Base-by-base conservation (phyloP, 2,113 vertebrate species). In the Orcinus orca region DNA sequence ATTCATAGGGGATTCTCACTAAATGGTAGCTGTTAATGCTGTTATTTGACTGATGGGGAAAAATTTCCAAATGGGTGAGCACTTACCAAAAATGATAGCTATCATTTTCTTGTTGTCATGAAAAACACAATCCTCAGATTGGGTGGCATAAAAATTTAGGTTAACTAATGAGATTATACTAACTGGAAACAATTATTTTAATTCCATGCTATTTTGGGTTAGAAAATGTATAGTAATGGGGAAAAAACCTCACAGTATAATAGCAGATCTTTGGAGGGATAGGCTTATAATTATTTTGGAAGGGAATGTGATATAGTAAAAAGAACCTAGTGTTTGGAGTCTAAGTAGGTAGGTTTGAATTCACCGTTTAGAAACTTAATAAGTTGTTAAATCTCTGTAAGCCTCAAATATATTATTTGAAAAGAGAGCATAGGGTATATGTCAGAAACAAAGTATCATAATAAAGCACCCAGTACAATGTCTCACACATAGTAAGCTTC, bases 41-140 rank as follows among this genome's bases (percentile, higher is more conserved):
- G 10, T 58, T 76, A 81, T 90, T 90, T 90, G 36, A 90, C 17
- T 53, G 8, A 79, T 25, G 58, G 31, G 10, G 11, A 3, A 94
- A 94, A 86, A 44, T 97, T 71, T 94, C 18, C 17, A 82, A 86
- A 70, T 89, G 26, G 12, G 17, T 93, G 36, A 90, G 25, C 10
- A 83, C 12, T 87, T 87, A 65, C 9, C 7, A 86, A 86, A 73
- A 92, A 86, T 81, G 6, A 71, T 67, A 55, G 1, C 1, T 88
- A 50, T 55, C n/a, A 36, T 68, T 83, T 91, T 18, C 29, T 70
- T 86, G 5, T 55, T 90, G 20, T 74, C 3, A 74, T 63, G 11
- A 44, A 86, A 97, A 89, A 26, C 11, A 36, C 12, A 92, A 89
- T 55, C 18, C 36, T 20, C 36, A 88, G 21, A 20, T 55, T 80